Base-by-base conservation (phyloP, 2,888 invertebrate species). In the Icerya purchasi region DNA sequence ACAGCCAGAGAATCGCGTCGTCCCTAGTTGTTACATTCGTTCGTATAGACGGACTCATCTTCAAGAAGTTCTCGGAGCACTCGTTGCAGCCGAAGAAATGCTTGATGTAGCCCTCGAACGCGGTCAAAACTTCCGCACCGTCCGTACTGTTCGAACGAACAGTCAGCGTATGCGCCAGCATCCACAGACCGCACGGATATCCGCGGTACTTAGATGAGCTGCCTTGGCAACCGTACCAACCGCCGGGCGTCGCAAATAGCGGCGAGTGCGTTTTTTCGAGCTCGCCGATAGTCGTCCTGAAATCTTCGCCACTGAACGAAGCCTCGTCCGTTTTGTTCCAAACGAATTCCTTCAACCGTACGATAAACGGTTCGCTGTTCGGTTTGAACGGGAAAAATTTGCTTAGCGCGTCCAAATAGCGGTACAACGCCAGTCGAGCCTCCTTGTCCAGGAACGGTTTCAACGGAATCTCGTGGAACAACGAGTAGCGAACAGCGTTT, bases 101-200 rank as follows among this genome's bases (percentile, higher is more conserved):
- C 67, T 84, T 84, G 21, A 97, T 79, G 70, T 92, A 98, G 1
- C 83, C 87, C 68, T 85, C 79, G 78, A 97, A 87, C 1, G 86
- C 84, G 65, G 77, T 77, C 3, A 97, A 72, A 1, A 92, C 82
- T 19, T 63, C 60, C 68, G 80, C 76, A 52, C 72, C 65, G 66
- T 65, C 69, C 67, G 56, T 65, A 21, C 63, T 52, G 60, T 65
- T 62, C 36, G 65, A 64, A 49, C 66, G 64, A 0, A 93, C 87
- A 1, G 91, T 88, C 60, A 98, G 72, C 50, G 84, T 85, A 69
- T 98, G 98, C 70, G 94, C 98, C 65, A 93, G 73, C 18, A 83
- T 85, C 98, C 98, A 98, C 36, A 98, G 74, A 0, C 92, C 86
- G 72, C 97, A 98, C 0, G 93, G 86, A 70, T 88, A 97, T 14